These are phyloP conservation scores for Halichoeres trimaculatus DNA, from an alignment of 2,113 vertebrate species.

Conservation along the genomic window DNA sequence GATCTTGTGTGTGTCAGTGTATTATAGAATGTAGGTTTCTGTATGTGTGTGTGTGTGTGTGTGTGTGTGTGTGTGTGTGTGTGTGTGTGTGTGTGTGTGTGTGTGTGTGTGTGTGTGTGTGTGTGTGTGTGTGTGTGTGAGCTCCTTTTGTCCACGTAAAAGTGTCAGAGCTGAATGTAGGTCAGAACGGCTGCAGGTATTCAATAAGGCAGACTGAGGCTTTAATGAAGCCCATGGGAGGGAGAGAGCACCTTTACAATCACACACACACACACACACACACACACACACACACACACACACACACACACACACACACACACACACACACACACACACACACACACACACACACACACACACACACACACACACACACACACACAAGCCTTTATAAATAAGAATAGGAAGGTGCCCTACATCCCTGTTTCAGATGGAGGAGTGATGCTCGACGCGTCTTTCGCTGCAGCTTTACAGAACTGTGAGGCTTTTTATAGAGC, in stretches of 20 bases:
- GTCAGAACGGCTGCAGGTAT: constrained; percentile 42
- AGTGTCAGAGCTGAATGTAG: constrained; percentile 53
- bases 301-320: neutral
- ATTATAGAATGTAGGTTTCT: neutral
- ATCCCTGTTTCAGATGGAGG: constrained; percentile 33
- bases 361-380: neutral
- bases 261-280: neutral
- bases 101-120: neutral
- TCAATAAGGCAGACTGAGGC: constrained; percentile 15
- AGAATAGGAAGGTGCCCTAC: constrained; percentile 34
- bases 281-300: constrained; percentile 13
- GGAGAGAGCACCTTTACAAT: constrained; percentile 11
- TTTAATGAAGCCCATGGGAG: constrained; percentile 1
- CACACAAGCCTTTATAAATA: neutral
- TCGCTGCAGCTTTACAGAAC: neutral
- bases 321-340: neutral
- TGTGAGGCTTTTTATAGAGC: neutral
- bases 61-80: neutral
- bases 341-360: neutral
- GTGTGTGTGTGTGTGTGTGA: neutral
- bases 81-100: neutral
- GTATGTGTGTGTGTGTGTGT: neutral
- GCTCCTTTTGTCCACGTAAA: neutral
- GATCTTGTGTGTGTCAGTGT: neutral
- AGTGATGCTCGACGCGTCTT: neutral